Evolutionary conservation across 2,888 invertebrate genomes (phyloP).

Genomic region (Timema cristinae): DNA sequence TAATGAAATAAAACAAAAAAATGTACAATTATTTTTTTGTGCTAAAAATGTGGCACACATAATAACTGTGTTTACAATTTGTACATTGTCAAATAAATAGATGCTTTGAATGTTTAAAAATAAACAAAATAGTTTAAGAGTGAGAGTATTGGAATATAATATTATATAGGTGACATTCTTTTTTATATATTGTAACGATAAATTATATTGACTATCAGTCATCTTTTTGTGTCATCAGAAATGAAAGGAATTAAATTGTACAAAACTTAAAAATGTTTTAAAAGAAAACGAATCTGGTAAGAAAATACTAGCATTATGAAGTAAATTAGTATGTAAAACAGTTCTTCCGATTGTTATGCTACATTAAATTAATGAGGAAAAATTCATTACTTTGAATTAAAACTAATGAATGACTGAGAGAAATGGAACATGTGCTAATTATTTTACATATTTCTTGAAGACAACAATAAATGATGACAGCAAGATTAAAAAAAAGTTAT

Average conservation of each 20-base stretch:
- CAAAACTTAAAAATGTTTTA: too few species aligned
- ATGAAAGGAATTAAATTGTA: neutral
- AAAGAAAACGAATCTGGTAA: neutral
- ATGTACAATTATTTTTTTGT: constrained; percentile 30
- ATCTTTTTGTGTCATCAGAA: neutral
- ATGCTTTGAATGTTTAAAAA: constrained; percentile 32
- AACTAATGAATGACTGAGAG: neutral
- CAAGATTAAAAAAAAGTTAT: too few species aligned
- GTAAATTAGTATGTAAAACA: constrained; percentile 11
- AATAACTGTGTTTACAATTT: constrained; percentile 31
- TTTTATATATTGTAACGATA: constrained; percentile 27
- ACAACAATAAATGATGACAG: too few species aligned
- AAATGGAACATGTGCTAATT: too few species aligned
- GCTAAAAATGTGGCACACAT: constrained; percentile 23
- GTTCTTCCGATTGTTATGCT: constrained; percentile 29
- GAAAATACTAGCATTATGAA: constrained; percentile 11
- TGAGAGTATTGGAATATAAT: constrained; percentile 21
- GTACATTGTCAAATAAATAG: constrained; percentile 31
- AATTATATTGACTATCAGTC: constrained; percentile 22
- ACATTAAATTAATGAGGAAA: constrained; percentile 20
- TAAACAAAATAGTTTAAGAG: constrained; percentile 21
- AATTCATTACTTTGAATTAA: constrained; percentile 2
- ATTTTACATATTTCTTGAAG: neutral
- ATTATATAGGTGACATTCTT: constrained; percentile 24
- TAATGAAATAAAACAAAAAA: constrained; percentile 22